Base-by-base conservation (phyloP, 2,113 vertebrate species). In the Cyprinus carpio region DNA sequence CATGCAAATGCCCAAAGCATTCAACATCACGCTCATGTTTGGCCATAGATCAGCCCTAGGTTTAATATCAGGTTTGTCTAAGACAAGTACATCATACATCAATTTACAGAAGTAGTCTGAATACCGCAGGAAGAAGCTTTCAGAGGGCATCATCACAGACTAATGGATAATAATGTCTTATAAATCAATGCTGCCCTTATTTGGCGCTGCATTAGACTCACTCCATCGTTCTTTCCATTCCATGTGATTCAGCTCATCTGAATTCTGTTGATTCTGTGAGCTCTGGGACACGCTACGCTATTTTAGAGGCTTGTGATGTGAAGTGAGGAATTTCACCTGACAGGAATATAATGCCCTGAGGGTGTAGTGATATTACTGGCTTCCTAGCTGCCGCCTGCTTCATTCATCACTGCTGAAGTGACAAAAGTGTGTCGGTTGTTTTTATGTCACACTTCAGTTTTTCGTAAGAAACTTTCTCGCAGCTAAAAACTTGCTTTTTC, bases 261-360 rank as follows among this genome's bases (percentile, higher is more conserved):
- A 82, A 82, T 77, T 69, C 46, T 62, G 34, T 83, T 5, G n/a
- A 12, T 77, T 37, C 80, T 54, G 23, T 29, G 80, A 86, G 46
- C 34, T 49, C 37, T 79, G 75, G 56, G 65, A 60, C 18, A n/a
- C 6, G 54, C 8, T 18, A 20, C 25, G 27, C 13, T 82, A 85
- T 85, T 83, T 82, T 54, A 64, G 58, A 75, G 77, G 60, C 58
- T 67, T 69, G 46, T 75, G 75, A 88, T 84, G 60, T 77, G 69
- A 88, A 67, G 69, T 62, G 31, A 54, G 78, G 31, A 75, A 51
- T 77, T 69, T 60, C 64, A 83, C n/a, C 83, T 71, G 76, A 88
- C 84, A 86, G 80, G 51, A 46, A 81, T 84, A 40, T 74, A 80
- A 86, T 83, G 46, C 67, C 81, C 81, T 71, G 10, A 84, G 43